Evolutionary conservation across 2,888 invertebrate genomes (phyloP), one percentile per base, ranked within the genome.

Genomic region (Chelonus formosanus): DNA sequence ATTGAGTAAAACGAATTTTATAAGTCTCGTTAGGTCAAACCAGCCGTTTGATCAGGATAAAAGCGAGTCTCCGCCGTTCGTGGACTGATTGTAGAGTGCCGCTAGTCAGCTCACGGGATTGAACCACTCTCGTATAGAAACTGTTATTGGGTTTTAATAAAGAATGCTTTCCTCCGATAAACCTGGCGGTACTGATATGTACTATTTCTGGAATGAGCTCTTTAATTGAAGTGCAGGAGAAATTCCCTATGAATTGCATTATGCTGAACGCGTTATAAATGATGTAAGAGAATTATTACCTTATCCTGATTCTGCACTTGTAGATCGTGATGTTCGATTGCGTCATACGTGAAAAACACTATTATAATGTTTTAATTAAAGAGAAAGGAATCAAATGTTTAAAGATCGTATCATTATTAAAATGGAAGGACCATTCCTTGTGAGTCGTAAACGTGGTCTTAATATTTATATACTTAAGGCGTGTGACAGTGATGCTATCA

Each of bases 171-270:
- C n/a, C n/a, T n/a, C n/a, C n/a, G n/a, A n/a, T n/a, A n/a, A n/a
- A n/a, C n/a, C n/a, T n/a, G n/a, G n/a, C n/a, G n/a, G n/a, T n/a
- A n/a, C n/a, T n/a, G n/a, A n/a, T n/a, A n/a, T n/a, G n/a, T n/a
- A n/a, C n/a, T n/a, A n/a, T n/a, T n/a, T n/a, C n/a, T n/a, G n/a
- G n/a, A n/a, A n/a, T n/a, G n/a, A n/a, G n/a, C n/a, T n/a, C n/a
- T n/a, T n/a, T n/a, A n/a, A 67, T 20, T 44, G 2, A 3, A 67
- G 61, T 48, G 64, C 67, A 0, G 61, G 59, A 3, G 34, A 20
- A 32, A 47, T 58, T 3, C 67, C 64, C 3, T 31, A 36, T 52
- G 52, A 64, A 34, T n/a, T 60, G 0, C 64, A 67, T 47, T 58
- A 20, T 50, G 65, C 59, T 7, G 4, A 34, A 31, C 8, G n/a